Percentiles rank a stretch among this genome's conserved stretches.
These are phyloP conservation scores for Sphaeramia orbicularis DNA, from an alignment of 2,797 vertebrate species.

Conservation along the genomic window DNA sequence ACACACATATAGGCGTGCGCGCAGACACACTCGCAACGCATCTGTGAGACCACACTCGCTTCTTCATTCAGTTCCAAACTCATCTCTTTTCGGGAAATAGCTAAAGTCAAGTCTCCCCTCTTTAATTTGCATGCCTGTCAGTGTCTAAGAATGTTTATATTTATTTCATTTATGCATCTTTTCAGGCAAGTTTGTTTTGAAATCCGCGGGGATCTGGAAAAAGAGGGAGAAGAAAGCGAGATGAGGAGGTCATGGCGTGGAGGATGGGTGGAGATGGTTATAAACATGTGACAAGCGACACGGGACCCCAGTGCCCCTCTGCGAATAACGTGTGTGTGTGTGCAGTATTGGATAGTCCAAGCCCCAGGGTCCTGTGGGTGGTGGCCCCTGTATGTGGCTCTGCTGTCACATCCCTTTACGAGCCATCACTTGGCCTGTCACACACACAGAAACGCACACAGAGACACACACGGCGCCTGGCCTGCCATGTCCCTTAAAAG, in stretches of 20 bases:
- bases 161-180: constrained; percentile 66
- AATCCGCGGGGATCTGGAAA: constrained; percentile 60
- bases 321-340: constrained; percentile 55
- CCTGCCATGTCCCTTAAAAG: constrained; percentile 83
- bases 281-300: constrained; percentile 67
- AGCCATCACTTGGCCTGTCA: constrained; percentile 68
- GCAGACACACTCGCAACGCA: constrained; percentile 28
- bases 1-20: constrained; percentile 6
- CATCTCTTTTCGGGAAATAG: constrained; percentile 68
- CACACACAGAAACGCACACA: constrained; percentile 56
- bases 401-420: constrained; percentile 82
- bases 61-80: constrained; percentile 64
- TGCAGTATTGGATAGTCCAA: constrained; percentile 56
- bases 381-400: constrained; percentile 75
- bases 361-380: constrained; percentile 75
- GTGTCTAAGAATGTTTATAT: constrained; percentile 71
- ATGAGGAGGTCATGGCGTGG: constrained; percentile 25
- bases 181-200: constrained; percentile 67
- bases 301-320: constrained; percentile 56
- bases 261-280: constrained; percentile 11
- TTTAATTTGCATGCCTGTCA: constrained; percentile 82
- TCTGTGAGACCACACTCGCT: constrained; percentile 31
- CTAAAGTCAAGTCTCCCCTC: constrained; percentile 71
- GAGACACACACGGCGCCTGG: constrained; percentile 56
- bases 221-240: constrained; percentile 39